Evolutionary conservation across 1,140 invertebrate genomes (phyloP).

Genomic region (Zaprionus ghesquierei): DNA sequence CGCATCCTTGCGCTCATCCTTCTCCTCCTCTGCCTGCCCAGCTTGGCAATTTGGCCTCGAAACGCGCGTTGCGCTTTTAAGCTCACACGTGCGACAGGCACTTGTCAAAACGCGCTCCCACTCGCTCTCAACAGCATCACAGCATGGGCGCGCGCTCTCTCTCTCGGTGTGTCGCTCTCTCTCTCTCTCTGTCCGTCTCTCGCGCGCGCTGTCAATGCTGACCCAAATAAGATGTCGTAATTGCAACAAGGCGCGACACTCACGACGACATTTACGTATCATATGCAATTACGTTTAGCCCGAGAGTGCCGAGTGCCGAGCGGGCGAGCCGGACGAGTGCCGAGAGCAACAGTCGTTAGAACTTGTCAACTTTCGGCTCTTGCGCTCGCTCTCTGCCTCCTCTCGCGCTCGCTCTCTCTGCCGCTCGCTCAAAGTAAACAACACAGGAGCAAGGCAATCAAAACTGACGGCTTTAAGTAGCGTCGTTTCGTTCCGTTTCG

Average conservation of each 20-base stretch:
- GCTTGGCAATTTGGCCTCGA: conserved; percentile 70
- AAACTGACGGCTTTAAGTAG: conserved; percentile 23
- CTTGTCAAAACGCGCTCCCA: conserved; percentile 46
- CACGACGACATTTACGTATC: conserved; percentile 34
- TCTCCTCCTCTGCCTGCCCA: conserved; percentile 23
- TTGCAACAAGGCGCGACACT: conserved; percentile 76
- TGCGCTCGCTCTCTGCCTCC: conserved; percentile 1
- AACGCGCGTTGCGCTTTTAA: conserved; percentile 76
- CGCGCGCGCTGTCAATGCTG: conserved; percentile 44
- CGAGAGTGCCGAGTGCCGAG: too few relatives aligned
- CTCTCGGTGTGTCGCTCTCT: conserved; percentile 7
- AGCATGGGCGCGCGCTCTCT: conserved; percentile 9
- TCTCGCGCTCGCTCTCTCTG: neutral
- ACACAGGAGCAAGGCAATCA: conserved; percentile 19
- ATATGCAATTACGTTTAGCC: conserved; percentile 67
- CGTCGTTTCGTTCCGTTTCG: conserved; percentile 17
- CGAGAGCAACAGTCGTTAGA: conserved; percentile 56
- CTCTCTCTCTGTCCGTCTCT: conserved; percentile 1
- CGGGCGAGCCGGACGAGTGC: too few relatives aligned
- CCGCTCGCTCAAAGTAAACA: conserved; percentile 43
- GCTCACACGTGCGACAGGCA: conserved; percentile 66
- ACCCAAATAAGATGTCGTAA: conserved; percentile 80
- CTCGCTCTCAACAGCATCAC: neutral
- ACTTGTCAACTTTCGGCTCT: conserved; percentile 10
- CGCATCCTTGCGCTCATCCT: conserved; percentile 29